These are phyloP conservation scores for Tetranychus truncatus DNA, from an alignment of 2,888 invertebrate species.

Conservation along the genomic window DNA sequence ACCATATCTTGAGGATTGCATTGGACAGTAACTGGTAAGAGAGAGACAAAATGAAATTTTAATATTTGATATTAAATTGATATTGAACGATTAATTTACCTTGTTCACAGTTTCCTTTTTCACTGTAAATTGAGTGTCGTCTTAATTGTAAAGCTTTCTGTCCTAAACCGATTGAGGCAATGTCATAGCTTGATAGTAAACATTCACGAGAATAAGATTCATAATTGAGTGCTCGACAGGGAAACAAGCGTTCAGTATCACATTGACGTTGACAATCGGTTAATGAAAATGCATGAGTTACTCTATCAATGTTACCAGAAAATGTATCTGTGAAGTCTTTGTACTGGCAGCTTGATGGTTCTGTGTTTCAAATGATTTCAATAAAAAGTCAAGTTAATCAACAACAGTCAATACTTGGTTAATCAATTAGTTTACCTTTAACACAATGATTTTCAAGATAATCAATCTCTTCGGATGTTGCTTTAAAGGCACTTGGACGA, in stretches of 20 bases:
- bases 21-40: slow-evolving; percentile 49
- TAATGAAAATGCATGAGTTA: slow-evolving; percentile 29
- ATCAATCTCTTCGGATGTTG: slow-evolving; percentile 34
- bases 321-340: slow-evolving; percentile 33
- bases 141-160: slow-evolving; percentile 43
- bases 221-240: slow-evolving; percentile 31
- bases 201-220: slow-evolving; percentile 37
- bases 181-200: slow-evolving; percentile 58
- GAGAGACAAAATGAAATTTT: too few species aligned
- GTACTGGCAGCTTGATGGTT: slow-evolving; percentile 36
- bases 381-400: slow-evolving; percentile 12
- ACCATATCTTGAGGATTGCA: slow-evolving; percentile 52
- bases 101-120: slow-evolving; percentile 62
- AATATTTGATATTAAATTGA: not conserved
- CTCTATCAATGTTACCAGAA: slow-evolving; percentile 34
- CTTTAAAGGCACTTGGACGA: slow-evolving; percentile 36
- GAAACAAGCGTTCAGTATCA: slow-evolving; percentile 34
- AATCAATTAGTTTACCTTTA: slow-evolving; percentile 31
- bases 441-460: slow-evolving; percentile 41
- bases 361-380: slow-evolving; percentile 26
- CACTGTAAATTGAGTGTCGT: slow-evolving; percentile 49
- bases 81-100: slow-evolving; percentile 39
- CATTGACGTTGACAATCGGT: slow-evolving; percentile 35
- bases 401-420: not conserved
- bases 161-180: slow-evolving; percentile 39